Percentiles rank a stretch among this genome's conserved stretches.
These are phyloP conservation scores for Micromesistius poutassou DNA, from an alignment of 2,797 vertebrate genomes.

Conservation along the genomic window DNA sequence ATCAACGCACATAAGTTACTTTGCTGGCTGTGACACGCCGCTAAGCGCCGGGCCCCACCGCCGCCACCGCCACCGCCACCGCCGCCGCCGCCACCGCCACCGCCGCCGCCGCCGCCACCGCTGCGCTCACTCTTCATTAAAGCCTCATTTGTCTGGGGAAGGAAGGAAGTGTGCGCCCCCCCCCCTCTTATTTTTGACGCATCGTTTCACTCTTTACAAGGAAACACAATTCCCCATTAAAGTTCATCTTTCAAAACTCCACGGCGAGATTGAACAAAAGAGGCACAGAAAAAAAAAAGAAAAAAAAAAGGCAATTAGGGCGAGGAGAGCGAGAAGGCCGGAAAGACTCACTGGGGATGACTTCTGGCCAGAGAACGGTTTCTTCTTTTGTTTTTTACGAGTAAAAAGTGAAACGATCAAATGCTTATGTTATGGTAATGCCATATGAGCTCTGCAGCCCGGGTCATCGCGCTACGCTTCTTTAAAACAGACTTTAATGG, in stretches of 20 bases:
- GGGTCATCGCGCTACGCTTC: too few relatives aligned
- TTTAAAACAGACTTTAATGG: too few relatives aligned
- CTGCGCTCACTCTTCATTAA: conserved; percentile 67
- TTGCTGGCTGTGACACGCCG: conserved; percentile 43
- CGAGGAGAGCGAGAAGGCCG: not conserved
- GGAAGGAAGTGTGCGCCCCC: conserved; percentile 36
- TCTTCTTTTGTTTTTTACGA: too few relatives aligned
- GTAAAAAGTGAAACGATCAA: too few relatives aligned
- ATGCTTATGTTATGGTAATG: too few relatives aligned
- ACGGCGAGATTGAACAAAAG: conserved; percentile 31
- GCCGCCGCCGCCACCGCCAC: conserved; percentile 41
- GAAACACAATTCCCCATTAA: conserved; percentile 54
- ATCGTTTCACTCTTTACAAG: conserved; percentile 49
- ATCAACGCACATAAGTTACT: conserved; percentile 55
- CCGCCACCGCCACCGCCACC: conserved; percentile 36
- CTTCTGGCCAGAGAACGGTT: too few relatives aligned
- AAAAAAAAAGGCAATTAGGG: conserved; percentile 26
- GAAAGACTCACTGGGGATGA: not conserved
- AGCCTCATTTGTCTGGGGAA: conserved; percentile 59
- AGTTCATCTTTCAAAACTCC: conserved; percentile 51
- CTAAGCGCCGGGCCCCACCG: conserved; percentile 32
- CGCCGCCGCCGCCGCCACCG: conserved; percentile 35
- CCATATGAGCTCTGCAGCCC: too few relatives aligned
- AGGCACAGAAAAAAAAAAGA: conserved; percentile 19
- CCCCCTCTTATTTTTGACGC: conserved; percentile 32